Conservation (phyloP, 1,140 invertebrate genomes). For the Rhopalosiphum padi region DNA sequence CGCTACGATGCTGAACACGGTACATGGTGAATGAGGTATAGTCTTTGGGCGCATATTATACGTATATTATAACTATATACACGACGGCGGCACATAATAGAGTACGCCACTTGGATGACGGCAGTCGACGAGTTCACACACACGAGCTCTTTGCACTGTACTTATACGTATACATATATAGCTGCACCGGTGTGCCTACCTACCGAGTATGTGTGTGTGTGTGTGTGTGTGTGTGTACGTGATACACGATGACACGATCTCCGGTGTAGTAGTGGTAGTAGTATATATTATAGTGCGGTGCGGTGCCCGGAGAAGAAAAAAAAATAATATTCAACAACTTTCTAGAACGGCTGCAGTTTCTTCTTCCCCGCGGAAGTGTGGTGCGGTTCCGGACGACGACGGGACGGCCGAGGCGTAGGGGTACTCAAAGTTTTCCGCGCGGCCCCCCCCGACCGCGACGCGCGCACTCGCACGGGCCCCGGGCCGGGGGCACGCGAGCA, state of each 20-base stretch:
- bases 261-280: too few relatives aligned
- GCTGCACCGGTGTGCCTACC: too few relatives aligned
- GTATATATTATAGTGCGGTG: too few relatives aligned
- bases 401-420: too few relatives aligned
- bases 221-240: not conserved
- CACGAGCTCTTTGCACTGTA: not conserved
- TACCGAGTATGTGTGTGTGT: not conserved
- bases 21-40: not conserved
- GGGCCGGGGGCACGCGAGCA: not conserved
- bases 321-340: conserved; percentile 4
- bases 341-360: not conserved
- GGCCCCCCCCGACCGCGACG: not conserved
- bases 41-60: not conserved
- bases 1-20: not conserved
- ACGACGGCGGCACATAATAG: not conserved
- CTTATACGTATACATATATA: too few relatives aligned
- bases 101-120: conserved; percentile 9
- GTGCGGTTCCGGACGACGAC: too few relatives aligned
- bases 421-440: not conserved
- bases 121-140: not conserved
- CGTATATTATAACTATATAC: not conserved
- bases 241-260: not conserved
- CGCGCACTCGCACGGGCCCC: not conserved
- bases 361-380: not conserved
- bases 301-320: not conserved